A percentile compares a stretch with the other conserved stretches of the same genome.
Conservation (phyloP, 2,113 vertebrate genomes). For the Neotragus moschatus region DNA sequence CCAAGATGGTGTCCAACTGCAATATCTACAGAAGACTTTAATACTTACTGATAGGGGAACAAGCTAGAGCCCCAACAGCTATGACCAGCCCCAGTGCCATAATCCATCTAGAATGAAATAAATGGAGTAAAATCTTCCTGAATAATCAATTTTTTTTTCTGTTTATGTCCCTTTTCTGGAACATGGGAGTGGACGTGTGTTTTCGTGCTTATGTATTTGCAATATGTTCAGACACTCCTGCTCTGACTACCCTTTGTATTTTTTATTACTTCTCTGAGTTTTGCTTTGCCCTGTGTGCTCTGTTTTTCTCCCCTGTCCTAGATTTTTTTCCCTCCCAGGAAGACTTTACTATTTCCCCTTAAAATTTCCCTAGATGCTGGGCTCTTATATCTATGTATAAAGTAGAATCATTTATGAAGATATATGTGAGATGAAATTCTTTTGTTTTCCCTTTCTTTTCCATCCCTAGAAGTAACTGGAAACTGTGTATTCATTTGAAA, state of each 20-base stretch:
- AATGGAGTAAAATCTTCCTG: neutral
- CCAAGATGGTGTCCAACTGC: neutral
- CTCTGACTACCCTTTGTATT: neutral
- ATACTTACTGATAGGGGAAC: neutral
- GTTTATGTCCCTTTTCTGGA: neutral
- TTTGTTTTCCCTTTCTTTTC: neutral
- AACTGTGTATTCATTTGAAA: neutral
- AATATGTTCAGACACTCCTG: neutral
- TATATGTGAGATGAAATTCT: neutral
- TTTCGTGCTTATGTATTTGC: neutral
- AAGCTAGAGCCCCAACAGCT: neutral
- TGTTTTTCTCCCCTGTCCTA: neutral
- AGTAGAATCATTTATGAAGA: neutral
- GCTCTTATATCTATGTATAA: neutral
- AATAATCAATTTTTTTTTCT: neutral
- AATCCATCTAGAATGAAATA: neutral
- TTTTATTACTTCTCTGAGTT: neutral
- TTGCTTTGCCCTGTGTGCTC: neutral
- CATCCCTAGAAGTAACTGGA: neutral
- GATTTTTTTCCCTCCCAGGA: neutral
- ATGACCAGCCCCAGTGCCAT: neutral
- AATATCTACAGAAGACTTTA: neutral
- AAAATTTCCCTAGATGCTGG: neutral
- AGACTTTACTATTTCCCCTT: neutral
- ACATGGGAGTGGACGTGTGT: rapidly evolving